phyloP scores from a whole-genome alignment of 2,113 vertebrate genomes.

The Herpailurus yagouaroundi region DNA sequence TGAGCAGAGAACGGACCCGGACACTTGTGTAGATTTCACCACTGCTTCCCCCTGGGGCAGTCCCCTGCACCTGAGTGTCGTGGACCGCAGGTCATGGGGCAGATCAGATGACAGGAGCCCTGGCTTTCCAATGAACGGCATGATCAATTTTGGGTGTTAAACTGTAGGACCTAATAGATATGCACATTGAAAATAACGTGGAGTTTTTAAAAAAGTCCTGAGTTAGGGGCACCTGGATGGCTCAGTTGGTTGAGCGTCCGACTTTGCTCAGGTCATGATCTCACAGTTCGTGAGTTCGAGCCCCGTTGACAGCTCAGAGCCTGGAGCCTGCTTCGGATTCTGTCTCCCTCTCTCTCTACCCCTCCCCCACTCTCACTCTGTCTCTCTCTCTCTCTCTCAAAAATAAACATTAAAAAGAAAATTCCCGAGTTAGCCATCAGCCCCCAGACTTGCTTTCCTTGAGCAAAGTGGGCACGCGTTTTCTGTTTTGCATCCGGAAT shows the following conservation, averaged over 20 bases:
- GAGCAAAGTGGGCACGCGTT: not conserved
- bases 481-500: not conserved
- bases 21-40: fast-evolving
- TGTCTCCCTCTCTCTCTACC: too few species aligned
- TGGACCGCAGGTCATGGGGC: fast-evolving
- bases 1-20: fast-evolving
- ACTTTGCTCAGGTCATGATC: too few species aligned
- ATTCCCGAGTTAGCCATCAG: not conserved
- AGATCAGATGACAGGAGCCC: not conserved
- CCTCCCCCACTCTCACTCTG: too few species aligned
- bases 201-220: not conserved
- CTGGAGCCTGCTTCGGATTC: too few species aligned
- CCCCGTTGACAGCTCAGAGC: too few species aligned
- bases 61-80: fast-evolving
- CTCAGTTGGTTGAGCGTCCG: too few species aligned
- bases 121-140: not conserved
- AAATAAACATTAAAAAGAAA: not conserved
- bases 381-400: too few species aligned
- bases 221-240: too few species aligned
- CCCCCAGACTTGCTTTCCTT: not conserved
- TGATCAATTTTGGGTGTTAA: fast-evolving
- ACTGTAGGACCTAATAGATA: not conserved
- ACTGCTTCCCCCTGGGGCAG: not conserved
- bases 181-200: not conserved
- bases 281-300: too few species aligned